phyloP scores from a whole-genome alignment of 2,113 vertebrate species.

The Pyxicephalus adspersus region DNA sequence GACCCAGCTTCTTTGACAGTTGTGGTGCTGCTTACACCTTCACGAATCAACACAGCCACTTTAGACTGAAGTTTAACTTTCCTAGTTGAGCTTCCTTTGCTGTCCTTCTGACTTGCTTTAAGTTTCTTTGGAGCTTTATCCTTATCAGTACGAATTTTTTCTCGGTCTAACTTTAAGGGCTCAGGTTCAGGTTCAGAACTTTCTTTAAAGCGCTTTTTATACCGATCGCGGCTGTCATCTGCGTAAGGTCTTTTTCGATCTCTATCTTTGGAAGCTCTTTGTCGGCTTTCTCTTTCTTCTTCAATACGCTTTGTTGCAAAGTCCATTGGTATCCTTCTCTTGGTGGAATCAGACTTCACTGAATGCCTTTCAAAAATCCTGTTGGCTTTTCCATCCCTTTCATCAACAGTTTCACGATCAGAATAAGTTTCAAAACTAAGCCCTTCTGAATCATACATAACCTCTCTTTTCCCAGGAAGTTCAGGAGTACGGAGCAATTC shows the following conservation, averaged over 20 bases:
- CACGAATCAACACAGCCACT: conserved; percentile 87
- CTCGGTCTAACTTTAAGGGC: conserved; percentile 58
- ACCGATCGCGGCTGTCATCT: conserved; percentile 52
- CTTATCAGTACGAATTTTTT: conserved; percentile 60
- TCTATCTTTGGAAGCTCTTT: conserved; percentile 67
- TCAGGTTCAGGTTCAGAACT: not conserved
- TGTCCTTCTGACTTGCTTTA: conserved; percentile 69
- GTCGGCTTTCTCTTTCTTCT: conserved; percentile 62
- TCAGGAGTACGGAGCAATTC: conserved; percentile 68
- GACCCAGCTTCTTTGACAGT: conserved; percentile 78
- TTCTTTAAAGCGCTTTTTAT: conserved; percentile 60
- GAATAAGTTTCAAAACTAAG: conserved; percentile 63
- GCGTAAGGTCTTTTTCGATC: conserved; percentile 63
- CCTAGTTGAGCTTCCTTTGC: conserved; percentile 63
- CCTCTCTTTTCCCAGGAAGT: conserved; percentile 72
- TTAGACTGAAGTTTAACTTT: conserved; percentile 93
- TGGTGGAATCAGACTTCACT: conserved; percentile 24
- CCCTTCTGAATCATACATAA: conserved; percentile 70
- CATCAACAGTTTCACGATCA: conserved; percentile 61
- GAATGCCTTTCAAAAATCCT: conserved; percentile 38
- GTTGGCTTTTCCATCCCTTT: conserved; percentile 48
- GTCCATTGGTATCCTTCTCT: not conserved
- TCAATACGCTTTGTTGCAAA: not conserved
- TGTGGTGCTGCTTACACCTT: conserved; percentile 90
- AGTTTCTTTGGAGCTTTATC: conserved; percentile 72